Conservation (phyloP, 1,140 invertebrate genomes). For the Lethrus apterus region DNA sequence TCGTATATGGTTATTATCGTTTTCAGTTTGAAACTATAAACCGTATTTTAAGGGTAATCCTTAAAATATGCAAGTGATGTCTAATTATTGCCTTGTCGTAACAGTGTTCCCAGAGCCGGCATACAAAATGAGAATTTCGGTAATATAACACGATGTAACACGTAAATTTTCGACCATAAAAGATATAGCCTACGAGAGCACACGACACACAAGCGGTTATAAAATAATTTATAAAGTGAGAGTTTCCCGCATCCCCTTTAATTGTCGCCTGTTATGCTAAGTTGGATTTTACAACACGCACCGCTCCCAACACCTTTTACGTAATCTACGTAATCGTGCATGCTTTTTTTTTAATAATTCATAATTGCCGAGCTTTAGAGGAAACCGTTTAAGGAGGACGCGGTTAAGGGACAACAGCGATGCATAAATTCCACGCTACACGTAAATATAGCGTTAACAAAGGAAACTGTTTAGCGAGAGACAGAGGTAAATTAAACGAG, state of each 20-base stretch:
- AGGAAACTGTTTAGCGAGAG: constrained; percentile 27
- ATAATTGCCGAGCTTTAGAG: too few species aligned
- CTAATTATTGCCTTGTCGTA: constrained; percentile 10
- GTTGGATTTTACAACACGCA: too few species aligned
- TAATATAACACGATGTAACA: constrained; percentile 1
- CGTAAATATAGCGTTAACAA: constrained; percentile 24
- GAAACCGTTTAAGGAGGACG: constrained; percentile 14
- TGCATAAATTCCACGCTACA: constrained; percentile 22
- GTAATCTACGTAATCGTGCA: too few species aligned
- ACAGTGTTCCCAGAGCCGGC: constrained; percentile 2
- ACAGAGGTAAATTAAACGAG: constrained; percentile 28
- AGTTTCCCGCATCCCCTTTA: too few species aligned
- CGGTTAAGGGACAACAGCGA: constrained; percentile 4
- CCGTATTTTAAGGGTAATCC: not conserved
- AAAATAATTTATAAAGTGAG: constrained; percentile 9
- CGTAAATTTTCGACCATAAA: constrained; percentile 9
- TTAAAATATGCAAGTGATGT: constrained; percentile 7
- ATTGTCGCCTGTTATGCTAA: too few species aligned
- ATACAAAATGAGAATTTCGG: constrained; percentile 8
- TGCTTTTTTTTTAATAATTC: too few species aligned
- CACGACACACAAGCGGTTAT: constrained; percentile 3
- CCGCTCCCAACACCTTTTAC: too few species aligned
- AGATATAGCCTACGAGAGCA: constrained; percentile 1
- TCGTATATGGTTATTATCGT: constrained; percentile 2
- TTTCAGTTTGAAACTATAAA: constrained; percentile 5